Percentiles rank a stretch among this genome's conserved stretches.
These are phyloP conservation scores for Drosophila paulistorum DNA, from an alignment of 1,140 invertebrate species.

Conservation along the genomic window DNA sequence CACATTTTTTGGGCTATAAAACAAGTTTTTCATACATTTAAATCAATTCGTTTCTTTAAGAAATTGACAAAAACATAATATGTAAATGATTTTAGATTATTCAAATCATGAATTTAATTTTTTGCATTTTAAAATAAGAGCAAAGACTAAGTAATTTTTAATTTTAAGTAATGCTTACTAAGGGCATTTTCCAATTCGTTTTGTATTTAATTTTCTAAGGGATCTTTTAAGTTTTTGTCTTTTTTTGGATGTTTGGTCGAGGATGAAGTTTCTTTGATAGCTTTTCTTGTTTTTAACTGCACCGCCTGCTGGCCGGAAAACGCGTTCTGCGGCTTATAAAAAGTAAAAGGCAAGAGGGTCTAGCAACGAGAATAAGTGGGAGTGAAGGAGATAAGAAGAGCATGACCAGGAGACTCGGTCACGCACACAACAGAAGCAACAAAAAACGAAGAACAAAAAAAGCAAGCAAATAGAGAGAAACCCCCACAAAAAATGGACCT, in stretches of 20 bases:
- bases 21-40: too few species aligned
- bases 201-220: not conserved
- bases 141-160: too few species aligned
- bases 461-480: slow-evolving; percentile 3
- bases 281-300: slow-evolving; percentile 74
- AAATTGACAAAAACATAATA: too few species aligned
- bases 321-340: slow-evolving; percentile 67
- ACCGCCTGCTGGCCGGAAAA: slow-evolving; percentile 67
- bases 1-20: too few species aligned
- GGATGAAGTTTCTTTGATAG: slow-evolving; percentile 46
- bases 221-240: not conserved
- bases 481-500: too few species aligned
- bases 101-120: too few species aligned
- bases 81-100: too few species aligned
- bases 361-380: not conserved
- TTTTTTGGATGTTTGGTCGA: not conserved
- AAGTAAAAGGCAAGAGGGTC: slow-evolving; percentile 23
- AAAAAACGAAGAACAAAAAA: not conserved
- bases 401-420: slow-evolving; percentile 39
- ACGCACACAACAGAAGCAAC: slow-evolving; percentile 25
- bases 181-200: slow-evolving; percentile 14
- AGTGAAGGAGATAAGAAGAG: slow-evolving; percentile 33
- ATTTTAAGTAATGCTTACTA: too few species aligned
- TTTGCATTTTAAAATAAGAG: too few species aligned
- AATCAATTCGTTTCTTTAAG: too few species aligned